Evolutionary conservation across 2,888 invertebrate genomes (phyloP).

Genomic region (Buathra laborator): DNA sequence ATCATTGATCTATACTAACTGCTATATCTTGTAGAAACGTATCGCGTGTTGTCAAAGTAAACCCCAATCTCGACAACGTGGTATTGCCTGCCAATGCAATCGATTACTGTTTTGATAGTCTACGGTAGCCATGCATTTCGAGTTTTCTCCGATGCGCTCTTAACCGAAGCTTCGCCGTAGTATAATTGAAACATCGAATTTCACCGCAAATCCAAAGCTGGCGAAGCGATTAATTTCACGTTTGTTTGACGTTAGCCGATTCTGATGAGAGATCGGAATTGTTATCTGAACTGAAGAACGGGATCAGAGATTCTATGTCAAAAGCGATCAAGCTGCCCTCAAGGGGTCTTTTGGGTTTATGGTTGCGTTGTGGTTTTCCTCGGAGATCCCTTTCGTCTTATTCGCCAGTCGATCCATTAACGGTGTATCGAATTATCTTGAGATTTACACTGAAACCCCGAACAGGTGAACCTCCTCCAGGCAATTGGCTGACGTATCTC

Average conservation of each 20-base stretch:
- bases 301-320: background rate
- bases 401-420: background rate
- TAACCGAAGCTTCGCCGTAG: background rate
- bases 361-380: background rate
- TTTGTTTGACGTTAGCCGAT: background rate
- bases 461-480: background rate
- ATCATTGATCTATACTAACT: background rate
- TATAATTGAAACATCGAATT: background rate
- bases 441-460: background rate
- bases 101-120: background rate
- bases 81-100: constrained; percentile 19
- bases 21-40: background rate
- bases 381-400: background rate
- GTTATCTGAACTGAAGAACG: background rate
- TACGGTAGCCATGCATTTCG: background rate
- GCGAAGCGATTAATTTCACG: background rate
- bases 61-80: background rate
- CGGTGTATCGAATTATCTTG: background rate
- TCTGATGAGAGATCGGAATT: background rate
- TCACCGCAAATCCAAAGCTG: background rate
- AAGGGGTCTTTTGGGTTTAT: background rate
- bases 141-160: background rate
- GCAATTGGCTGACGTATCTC: background rate
- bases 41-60: constrained; percentile 4
- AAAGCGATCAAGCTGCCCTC: background rate